Evolutionary conservation across 2,113 vertebrate genomes (phyloP), one percentile per base, ranked within the genome.

Genomic region (Cottus gobio): DNA sequence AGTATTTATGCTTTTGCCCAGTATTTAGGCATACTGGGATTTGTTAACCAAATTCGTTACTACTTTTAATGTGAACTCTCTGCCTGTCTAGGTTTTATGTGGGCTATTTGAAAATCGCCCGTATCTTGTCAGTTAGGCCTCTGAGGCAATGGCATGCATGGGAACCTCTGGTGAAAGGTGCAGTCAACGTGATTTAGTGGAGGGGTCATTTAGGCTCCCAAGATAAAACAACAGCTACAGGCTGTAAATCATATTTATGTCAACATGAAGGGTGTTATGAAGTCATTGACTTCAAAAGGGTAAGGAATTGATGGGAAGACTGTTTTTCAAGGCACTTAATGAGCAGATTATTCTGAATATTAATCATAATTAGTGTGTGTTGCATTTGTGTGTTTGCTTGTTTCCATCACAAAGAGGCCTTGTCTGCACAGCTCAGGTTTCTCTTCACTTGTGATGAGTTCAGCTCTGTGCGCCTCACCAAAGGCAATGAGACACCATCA

Each of bases 221-320:
- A 73, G 58, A 71, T 26, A 73, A 39, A 89, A 77, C 74, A 85
- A 82, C 56, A 74, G 15, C 7, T 74, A 63, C 44, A 28, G 20
- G 20, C 39, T 48, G 37, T 88, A 87, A 88, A 87, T 90, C 83
- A 71, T 54, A 7, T 0, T 71, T 75, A 75, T 26, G 69, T 69
- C 36, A 64, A 60, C 34, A 75, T 75, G 61, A 74, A 75, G 63
- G 69, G 54, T 20, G 80, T 84, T 74, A 67, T 73, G 66, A 82
- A 79, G 69, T 66, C 26, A 67, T 2, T 54, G 72, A 85, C 58
- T 80, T 81, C 28, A 63, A 71, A 64, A 64, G 46, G 46, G 54
- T 67, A 66, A 50, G 13, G 52, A 37, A 71, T 39, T 5, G 42
- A 42, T 65, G 74, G 52, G 44, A 80, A 60, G 22, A n/a, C n/a